Percentiles rank a stretch among this genome's conserved stretches.
Evolutionary conservation across 2,888 invertebrate genomes (phyloP).

Genomic region (Blera fallax): DNA sequence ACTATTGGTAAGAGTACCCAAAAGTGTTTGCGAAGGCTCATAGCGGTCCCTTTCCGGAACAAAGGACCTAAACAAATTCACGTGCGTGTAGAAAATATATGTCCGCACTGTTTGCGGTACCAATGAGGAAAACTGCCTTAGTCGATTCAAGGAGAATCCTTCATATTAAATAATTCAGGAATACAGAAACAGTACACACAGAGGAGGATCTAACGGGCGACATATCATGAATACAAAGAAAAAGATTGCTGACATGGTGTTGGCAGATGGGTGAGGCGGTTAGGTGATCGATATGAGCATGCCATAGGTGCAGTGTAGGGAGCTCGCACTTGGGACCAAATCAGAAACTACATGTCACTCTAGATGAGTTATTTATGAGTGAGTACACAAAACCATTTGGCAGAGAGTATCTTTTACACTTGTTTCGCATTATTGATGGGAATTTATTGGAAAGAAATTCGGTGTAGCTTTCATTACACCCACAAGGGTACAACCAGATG

Average conservation of each 20-base stretch:
- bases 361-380: neutral
- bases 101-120: neutral
- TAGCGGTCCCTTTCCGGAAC: neutral
- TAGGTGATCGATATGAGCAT: neutral
- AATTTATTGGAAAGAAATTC: slow-evolving; percentile 1
- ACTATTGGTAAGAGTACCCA: neutral
- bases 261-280: neutral
- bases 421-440: slow-evolving; percentile 2
- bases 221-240: neutral
- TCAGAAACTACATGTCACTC: neutral
- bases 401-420: neutral
- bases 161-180: slow-evolving; percentile 19
- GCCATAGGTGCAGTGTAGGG: neutral
- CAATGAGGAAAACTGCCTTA: neutral
- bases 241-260: neutral
- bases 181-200: neutral
- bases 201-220: neutral
- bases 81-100: slow-evolving; percentile 1
- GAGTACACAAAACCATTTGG: neutral
- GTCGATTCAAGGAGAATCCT: neutral
- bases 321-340: neutral
- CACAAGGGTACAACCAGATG: neutral
- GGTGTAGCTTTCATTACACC: neutral
- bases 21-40: neutral
- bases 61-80: neutral